Evolutionary conservation across 2,888 invertebrate genomes (phyloP).

Genomic region (Noctua janthina): DNA sequence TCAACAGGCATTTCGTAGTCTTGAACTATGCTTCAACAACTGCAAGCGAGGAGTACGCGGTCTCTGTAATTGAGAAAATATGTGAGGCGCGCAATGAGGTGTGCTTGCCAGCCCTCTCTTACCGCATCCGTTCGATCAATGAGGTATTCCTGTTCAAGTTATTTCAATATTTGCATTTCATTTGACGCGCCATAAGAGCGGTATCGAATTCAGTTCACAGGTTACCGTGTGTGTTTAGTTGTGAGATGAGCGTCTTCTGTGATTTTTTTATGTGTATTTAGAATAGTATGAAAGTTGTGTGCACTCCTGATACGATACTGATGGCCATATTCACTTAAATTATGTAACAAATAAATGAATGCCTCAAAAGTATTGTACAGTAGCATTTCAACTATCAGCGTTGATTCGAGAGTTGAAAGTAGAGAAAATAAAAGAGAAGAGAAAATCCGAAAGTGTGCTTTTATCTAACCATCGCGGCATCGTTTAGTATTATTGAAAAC

Average conservation of each 20-base stretch:
- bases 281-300: not conserved
- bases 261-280: not conserved
- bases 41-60: conserved; percentile 69
- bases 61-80: conserved; percentile 71
- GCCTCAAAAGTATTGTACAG: not conserved
- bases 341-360: not conserved
- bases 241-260: not conserved
- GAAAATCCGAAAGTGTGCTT: not conserved
- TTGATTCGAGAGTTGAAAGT: not conserved
- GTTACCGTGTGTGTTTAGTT: not conserved
- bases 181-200: conserved; percentile 23
- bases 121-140: conserved; percentile 63
- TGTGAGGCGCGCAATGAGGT: conserved; percentile 73
- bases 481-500: rapidly evolving
- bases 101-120: conserved; percentile 71
- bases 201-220: not conserved
- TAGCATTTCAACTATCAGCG: not conserved
- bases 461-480: not conserved
- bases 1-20: conserved; percentile 56
- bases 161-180: conserved; percentile 64
- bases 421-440: too few species aligned
- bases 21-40: conserved; percentile 67
- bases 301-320: not conserved
- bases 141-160: conserved; percentile 65
- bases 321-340: not conserved